Percentiles rank a stretch among this genome's conserved stretches.
These are phyloP conservation scores for Styela plicata DNA, from an alignment of 23 tunicate genomes.

Conservation along the genomic window DNA sequence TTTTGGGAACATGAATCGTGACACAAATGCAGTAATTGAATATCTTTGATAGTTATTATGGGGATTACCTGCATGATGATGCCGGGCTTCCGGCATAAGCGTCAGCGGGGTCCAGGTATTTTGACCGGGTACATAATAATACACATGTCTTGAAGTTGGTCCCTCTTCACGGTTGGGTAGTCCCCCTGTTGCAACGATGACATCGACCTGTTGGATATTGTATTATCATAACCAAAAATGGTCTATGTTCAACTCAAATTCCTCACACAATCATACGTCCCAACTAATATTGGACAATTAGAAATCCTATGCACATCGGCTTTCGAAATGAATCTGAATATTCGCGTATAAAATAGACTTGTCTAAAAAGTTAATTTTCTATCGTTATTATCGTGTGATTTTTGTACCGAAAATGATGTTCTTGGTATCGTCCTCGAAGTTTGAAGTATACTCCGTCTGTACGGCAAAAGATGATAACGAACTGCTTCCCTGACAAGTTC, in stretches of 20 bases:
- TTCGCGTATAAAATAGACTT: no score
- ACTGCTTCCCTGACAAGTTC: conserved; percentile 57
- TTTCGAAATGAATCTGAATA: no score
- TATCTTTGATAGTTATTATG: no score
- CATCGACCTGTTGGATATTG: conserved; percentile 52
- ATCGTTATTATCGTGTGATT: no score
- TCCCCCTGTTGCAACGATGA: conserved; percentile 62
- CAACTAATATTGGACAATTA: no score
- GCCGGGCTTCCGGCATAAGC: conserved; percentile 56
- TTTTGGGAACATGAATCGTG: no score
- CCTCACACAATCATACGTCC: no score
- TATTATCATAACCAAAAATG: no score
- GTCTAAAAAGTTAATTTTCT: no score
- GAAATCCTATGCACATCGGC: no score
- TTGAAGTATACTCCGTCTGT: conserved; percentile 48
- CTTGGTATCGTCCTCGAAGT: conserved; percentile 39
- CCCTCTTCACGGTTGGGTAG: conserved; percentile 49
- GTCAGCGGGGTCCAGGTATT: conserved; percentile 54
- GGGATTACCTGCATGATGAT: conserved; percentile 78
- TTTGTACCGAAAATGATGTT: conserved; percentile 33
- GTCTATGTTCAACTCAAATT: no score
- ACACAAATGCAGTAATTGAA: no score
- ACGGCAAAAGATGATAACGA: conserved; percentile 57
- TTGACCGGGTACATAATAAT: conserved; percentile 23
- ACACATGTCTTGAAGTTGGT: conserved; percentile 36